Base-by-base conservation (phyloP, 2,888 invertebrate species). In the Coelopa pilipes region DNA sequence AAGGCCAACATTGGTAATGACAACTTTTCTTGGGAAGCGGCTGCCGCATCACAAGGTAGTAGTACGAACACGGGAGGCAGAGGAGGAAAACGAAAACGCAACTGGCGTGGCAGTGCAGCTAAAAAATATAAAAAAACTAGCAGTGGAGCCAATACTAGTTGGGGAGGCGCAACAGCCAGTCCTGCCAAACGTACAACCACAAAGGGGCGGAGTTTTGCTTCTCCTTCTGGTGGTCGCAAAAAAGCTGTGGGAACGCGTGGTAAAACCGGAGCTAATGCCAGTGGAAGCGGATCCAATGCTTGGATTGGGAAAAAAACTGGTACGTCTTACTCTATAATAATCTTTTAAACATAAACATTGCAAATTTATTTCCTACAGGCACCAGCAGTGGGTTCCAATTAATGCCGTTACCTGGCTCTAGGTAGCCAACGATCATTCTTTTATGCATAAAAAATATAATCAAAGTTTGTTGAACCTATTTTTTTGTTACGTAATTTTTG, bases 361-460 rank as follows among this genome's bases (percentile, higher is more conserved):
- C 4, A n/a, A 49, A 17, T 66, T 21, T 21, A 73, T 66, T 59
- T 55, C 73, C 65, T 76, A 70, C 59, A 77, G 85, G 85, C 13
- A 78, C 74, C 50, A 82, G 81, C 73, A 72, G 75, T 17, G 82
- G 82, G 4, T 87, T 86, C 45, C 81, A 85, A 60, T 45, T 86
- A 47, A 85, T 86, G 87, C 87, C 87, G 1, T 62, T 86, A 74
- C 87, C 87, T 4, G 80, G 79, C n/a, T 81, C 83, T 21, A 83
- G 80, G 47, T 85, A 84, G 49, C 49, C 34, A 2, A 34, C 4
- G 34, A 2, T 34, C 7, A 34, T 34, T 2, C 2, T 34, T 34
- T 34, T 34, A 34, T 34, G 7, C 34, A 34, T 7, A 34, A 34
- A 34, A 34, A 34, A 34, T 4, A 34, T 7, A 34, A 34, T 34